Percentiles rank a stretch among this genome's conserved stretches.
Conservation (phyloP, 1,140 invertebrate species). For the Drosophila saltans region DNA sequence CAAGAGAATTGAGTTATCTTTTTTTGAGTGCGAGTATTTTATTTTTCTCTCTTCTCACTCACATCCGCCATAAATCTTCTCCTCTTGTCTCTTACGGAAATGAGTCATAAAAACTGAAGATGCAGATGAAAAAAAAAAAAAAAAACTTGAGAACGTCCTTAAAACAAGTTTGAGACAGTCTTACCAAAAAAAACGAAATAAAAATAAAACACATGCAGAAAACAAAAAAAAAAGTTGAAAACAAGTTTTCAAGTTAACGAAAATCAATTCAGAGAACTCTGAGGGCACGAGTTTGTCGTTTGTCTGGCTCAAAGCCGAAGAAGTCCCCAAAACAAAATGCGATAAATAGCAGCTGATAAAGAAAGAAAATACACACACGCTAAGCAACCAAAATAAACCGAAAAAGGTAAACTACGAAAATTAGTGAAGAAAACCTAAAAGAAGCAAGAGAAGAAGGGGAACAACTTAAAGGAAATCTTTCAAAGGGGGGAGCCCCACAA, state of each 20-base stretch:
- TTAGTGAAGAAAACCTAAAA: slow-evolving; percentile 55
- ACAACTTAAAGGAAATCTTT: neutral
- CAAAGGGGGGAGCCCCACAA: slow-evolving; percentile 47
- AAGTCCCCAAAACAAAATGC: slow-evolving; percentile 20
- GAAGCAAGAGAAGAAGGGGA: slow-evolving; percentile 15
- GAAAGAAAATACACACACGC: slow-evolving; percentile 2
- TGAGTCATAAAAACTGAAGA: slow-evolving; percentile 65
- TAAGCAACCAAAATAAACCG: neutral
- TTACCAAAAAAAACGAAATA: slow-evolving; percentile 38
- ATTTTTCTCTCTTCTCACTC: neutral
- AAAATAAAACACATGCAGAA: too few species aligned
- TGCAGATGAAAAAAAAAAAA: slow-evolving; percentile 37
- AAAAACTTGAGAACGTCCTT: slow-evolving; percentile 54
- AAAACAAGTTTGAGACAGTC: slow-evolving; percentile 57
- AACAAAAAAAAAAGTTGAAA: slow-evolving; percentile 28
- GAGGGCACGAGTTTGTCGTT: slow-evolving; percentile 59
- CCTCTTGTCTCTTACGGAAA: slow-evolving; percentile 6
- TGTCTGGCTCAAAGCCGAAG: slow-evolving; percentile 17
- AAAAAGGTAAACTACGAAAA: slow-evolving; percentile 67
- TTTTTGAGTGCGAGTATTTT: neutral
- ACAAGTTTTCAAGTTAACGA: slow-evolving; percentile 72
- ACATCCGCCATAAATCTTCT: slow-evolving; percentile 19
- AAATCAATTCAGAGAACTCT: slow-evolving; percentile 54
- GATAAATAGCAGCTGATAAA: slow-evolving; percentile 79
- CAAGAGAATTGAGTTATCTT: neutral